phyloP scores from a whole-genome alignment of 2,888 invertebrate species.

The Liposcelis brunnea region DNA sequence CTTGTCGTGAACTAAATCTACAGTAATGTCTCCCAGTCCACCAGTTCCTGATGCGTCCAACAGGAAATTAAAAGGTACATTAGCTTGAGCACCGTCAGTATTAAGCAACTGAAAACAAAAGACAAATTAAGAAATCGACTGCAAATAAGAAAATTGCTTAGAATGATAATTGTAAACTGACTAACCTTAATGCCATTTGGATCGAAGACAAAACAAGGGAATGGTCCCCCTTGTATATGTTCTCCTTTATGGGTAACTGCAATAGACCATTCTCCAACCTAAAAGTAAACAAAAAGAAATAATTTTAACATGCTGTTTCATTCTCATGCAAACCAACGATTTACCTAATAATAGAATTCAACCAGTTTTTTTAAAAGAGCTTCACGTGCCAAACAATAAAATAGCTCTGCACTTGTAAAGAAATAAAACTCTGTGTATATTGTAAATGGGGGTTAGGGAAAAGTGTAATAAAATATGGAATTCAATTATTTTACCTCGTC shows the following conservation, averaged over 20 bases:
- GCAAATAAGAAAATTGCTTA: too few relatives aligned
- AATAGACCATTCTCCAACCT: constrained; percentile 88
- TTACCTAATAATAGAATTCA: too few relatives aligned
- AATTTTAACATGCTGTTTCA: neutral
- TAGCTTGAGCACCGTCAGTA: constrained; percentile 64
- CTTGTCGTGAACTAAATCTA: constrained; percentile 83
- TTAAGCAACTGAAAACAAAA: constrained; percentile 35
- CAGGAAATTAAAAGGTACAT: constrained; percentile 73
- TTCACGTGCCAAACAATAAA: too few relatives aligned
- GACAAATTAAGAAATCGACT: too few relatives aligned
- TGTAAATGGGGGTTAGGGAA: too few relatives aligned
- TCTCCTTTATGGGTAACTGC: constrained; percentile 90
- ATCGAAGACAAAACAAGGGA: constrained; percentile 89
- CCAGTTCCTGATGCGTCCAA: constrained; percentile 59
- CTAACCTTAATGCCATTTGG: constrained; percentile 66
- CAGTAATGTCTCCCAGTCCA: constrained; percentile 69
- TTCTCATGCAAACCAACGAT: too few relatives aligned
- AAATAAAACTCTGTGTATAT: too few relatives aligned
- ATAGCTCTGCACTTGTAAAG: too few relatives aligned
- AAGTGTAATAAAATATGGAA: too few relatives aligned
- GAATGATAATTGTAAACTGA: neutral
- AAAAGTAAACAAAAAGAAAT: neutral
- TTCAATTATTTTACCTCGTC: constrained; percentile 52
- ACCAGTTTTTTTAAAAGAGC: too few relatives aligned
- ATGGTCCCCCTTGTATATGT: constrained; percentile 91